Percentiles rank a stretch among this genome's conserved stretches.
Conservation (phyloP, 2,888 invertebrate species). For the Yponomeuta plumbellus region DNA sequence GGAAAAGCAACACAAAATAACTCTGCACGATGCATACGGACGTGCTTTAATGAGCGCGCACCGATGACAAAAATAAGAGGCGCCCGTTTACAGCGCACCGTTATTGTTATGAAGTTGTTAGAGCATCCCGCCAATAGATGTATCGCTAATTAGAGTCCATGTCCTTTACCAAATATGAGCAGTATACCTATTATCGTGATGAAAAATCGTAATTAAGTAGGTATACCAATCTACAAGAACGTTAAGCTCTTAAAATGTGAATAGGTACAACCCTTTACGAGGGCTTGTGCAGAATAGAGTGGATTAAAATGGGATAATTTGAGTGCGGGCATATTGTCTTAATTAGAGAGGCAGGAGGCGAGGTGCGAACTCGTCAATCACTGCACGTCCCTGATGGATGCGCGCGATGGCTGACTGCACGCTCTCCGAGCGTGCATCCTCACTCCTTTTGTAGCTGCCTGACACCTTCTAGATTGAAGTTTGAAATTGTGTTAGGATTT, state of each 20-base stretch:
- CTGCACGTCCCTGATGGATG: constrained; percentile 56
- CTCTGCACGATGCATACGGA: constrained; percentile 44
- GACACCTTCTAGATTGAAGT: not conserved
- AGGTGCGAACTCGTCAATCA: constrained; percentile 75
- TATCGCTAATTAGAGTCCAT: constrained; percentile 14
- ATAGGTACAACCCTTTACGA: no score
- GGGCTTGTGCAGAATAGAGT: not conserved
- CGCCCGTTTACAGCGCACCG: constrained; percentile 59
- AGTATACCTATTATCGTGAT: constrained; percentile 18
- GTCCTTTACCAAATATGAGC: constrained; percentile 20
- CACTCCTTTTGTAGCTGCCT: constrained; percentile 19
- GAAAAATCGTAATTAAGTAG: not conserved
- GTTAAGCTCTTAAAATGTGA: no score
- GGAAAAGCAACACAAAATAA: constrained; percentile 63
- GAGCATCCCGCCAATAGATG: constrained; percentile 34
- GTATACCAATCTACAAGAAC: no score
- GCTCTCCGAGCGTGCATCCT: constrained; percentile 54
- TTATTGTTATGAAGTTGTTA: constrained; percentile 72
- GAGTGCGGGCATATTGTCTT: constrained; percentile 61
- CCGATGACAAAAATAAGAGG: constrained; percentile 73
- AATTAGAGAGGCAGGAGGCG: constrained; percentile 65
- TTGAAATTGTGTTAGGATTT: not conserved
- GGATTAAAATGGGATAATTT: not conserved
- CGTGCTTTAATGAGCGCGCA: constrained; percentile 69
- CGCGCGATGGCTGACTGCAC: constrained; percentile 52